These are phyloP conservation scores for Lobophora halterata DNA, from an alignment of 2,888 invertebrate genomes.

Conservation along the genomic window DNA sequence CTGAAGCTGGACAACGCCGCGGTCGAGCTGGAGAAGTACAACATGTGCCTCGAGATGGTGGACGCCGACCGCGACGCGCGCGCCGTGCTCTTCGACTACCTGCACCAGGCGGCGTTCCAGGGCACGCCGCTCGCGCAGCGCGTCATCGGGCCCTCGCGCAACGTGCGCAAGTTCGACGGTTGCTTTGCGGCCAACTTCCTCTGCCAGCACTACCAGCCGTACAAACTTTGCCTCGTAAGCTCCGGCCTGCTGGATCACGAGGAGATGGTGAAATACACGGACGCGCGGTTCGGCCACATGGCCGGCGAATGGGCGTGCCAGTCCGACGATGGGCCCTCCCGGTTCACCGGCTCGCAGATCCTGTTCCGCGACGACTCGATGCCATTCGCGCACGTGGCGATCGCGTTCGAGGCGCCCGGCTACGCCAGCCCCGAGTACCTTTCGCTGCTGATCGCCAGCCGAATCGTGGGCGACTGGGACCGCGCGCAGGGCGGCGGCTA, in stretches of 20 bases:
- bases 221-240: conserved; percentile 86
- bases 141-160: conserved; percentile 84
- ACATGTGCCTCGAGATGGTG: conserved; percentile 43
- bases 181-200: conserved; percentile 41
- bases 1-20: conserved; percentile 41
- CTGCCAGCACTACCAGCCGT: conserved; percentile 49
- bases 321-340: conserved; percentile 36
- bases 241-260: conserved; percentile 86
- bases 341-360: conserved; percentile 44
- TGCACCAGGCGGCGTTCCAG: conserved; percentile 74
- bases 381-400: conserved; percentile 61
- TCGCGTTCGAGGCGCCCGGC: conserved; percentile 71
- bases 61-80: conserved; percentile 58
- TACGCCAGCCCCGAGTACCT: conserved; percentile 51
- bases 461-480: conserved; percentile 65
- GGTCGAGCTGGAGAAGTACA: conserved; percentile 45
- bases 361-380: conserved; percentile 60
- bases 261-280: conserved; percentile 80
- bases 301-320: conserved; percentile 18
- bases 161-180: conserved; percentile 77
- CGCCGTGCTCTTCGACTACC: conserved; percentile 63
- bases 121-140: conserved; percentile 62
- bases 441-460: conserved; percentile 52
- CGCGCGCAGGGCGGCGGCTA: conserved; percentile 47
- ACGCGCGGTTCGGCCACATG: conserved; percentile 74